phyloP scores from a whole-genome alignment of 1,140 invertebrate genomes.

The Ceratitis capitata region DNA sequence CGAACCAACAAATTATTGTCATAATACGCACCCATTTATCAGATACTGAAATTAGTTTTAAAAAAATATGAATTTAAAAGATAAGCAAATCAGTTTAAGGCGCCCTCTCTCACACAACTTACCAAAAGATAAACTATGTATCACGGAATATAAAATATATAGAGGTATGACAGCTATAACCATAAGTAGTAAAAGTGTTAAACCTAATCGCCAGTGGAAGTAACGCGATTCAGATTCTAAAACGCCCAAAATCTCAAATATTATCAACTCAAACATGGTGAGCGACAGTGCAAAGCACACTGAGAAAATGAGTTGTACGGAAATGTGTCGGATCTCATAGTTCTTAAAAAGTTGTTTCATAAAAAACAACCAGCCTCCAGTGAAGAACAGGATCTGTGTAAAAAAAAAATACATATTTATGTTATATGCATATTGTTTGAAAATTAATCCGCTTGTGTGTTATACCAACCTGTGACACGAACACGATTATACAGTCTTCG shows the following conservation, averaged over 20 bases:
- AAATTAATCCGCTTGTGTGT: neutral
- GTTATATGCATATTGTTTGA: neutral
- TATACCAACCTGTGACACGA: conserved; percentile 73
- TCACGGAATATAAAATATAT: conserved; percentile 95
- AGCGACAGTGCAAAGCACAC: conserved; percentile 97
- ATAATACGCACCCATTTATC: conserved; percentile 81
- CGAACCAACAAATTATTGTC: conserved; percentile 86
- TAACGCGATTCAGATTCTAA: conserved; percentile 93
- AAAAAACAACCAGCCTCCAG: conserved; percentile 98
- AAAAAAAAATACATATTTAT: neutral
- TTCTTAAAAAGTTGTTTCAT: conserved; percentile 97
- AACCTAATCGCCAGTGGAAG: conserved; percentile 94
- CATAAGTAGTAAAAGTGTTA: conserved; percentile 93
- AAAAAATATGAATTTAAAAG: neutral
- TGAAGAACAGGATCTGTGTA: conserved; percentile 91
- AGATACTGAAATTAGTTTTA: conserved; percentile 76
- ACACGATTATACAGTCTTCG: conserved; percentile 75
- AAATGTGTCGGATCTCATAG: conserved; percentile 95
- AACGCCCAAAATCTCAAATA: conserved; percentile 98
- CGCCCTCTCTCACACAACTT: no score
- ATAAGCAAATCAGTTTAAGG: no score
- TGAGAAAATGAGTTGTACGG: conserved; percentile 97
- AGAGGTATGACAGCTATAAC: conserved; percentile 96
- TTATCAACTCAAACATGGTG: conserved; percentile 99
- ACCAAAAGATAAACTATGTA: conserved; percentile 92